phyloP scores from a whole-genome alignment of 2,888 invertebrate species.

The Yponomeuta malinellus region DNA sequence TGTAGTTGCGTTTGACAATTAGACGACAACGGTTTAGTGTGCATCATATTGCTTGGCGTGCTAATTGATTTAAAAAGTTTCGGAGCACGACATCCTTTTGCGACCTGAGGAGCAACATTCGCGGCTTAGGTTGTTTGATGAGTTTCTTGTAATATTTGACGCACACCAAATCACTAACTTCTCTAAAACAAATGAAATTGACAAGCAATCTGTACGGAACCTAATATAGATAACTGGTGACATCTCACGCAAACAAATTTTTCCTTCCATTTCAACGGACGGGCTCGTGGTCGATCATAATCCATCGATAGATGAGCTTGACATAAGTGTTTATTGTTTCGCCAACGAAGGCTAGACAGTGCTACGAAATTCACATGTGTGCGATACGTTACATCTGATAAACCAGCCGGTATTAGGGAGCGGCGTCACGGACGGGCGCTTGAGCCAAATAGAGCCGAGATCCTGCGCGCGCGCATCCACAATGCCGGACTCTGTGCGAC shows the following conservation, averaged over 20 bases:
- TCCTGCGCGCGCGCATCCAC: constrained; percentile 43
- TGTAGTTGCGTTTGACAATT: background rate
- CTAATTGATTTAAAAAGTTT: background rate
- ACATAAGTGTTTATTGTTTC: background rate
- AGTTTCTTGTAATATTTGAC: no score
- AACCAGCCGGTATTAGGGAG: constrained; percentile 2
- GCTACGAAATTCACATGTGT: background rate
- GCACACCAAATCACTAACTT: no score
- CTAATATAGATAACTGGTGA: no score
- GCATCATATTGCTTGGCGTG: background rate
- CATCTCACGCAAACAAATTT: no score
- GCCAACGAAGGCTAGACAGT: background rate
- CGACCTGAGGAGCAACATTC: background rate
- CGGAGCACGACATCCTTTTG: background rate
- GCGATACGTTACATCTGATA: background rate
- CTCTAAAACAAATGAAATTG: no score
- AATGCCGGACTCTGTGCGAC: constrained; percentile 30
- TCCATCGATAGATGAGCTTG: no score
- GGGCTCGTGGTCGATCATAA: no score
- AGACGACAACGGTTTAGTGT: background rate
- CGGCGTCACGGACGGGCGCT: constrained; percentile 21
- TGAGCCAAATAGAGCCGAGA: constrained; percentile 71
- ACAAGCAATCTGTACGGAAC: no score
- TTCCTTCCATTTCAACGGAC: no score
- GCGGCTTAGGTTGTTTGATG: no score